Evolutionary conservation across 2,797 vertebrate genomes (phyloP), one percentile per base, ranked within the genome.

Genomic region (Alosa sapidissima): DNA sequence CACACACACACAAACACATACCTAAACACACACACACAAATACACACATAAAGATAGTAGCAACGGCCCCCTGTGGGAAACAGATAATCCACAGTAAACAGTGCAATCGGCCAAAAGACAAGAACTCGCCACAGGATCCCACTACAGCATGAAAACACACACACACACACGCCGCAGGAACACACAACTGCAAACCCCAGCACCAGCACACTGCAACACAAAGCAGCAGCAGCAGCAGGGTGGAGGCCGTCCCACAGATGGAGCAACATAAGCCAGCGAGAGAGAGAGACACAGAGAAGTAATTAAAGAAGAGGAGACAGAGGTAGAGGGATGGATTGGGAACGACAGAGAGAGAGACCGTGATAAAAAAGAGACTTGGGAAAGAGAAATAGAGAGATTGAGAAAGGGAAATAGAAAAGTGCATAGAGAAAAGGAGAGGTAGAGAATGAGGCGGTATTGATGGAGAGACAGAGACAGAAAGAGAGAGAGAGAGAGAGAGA

Each of bases 11-110:
- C 58, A 60, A 19, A 58, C 65, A 52, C 75, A 4, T 21, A 52
- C 51, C 19, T 49, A 58, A 1, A 28, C 78, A 68, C 81, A 83
- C 58, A 65, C 47, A 84, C 16, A 78, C 41, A 47, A 6, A 68
- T 83, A 75, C 72, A 78, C 83, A 85, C 55, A 87, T 86, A 89
- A 91, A 90, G 91, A 92, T 88, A 87, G 88, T 83, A 86, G 85
- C 87, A 88, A 87, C 85, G 82, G 86, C 33, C 16, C 89, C 87
- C 91, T 91, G 91, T 87, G 68, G 83, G 78, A 85, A 84, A 83
- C 87, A 93, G 91, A 93, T 93, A 93, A 93, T 91, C 86, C 84
- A 88, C 81, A 89, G 78, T 86, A 87, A 82, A 88, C 85, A 88
- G 86, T 88, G 68, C 65, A 87, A 55, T 88, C 85, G 81, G 84